These are phyloP conservation scores for Tamandua tetradactyla DNA, from an alignment of 2,797 vertebrate genomes.

Conservation along the genomic window DNA sequence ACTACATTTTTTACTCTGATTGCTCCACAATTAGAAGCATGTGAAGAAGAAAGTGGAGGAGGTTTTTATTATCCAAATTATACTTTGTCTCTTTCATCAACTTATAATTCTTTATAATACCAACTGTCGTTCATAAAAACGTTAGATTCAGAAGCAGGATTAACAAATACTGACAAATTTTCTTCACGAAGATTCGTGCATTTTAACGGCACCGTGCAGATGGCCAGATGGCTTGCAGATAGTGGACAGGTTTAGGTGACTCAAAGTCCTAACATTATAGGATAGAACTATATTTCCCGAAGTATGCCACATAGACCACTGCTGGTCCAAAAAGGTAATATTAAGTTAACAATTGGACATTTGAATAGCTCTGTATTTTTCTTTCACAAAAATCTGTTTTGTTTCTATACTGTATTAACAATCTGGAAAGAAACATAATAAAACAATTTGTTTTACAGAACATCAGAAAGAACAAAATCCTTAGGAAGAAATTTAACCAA, in stretches of 20 bases:
- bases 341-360: neutral
- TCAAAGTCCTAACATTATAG: neutral
- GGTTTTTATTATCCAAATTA: slow-evolving; percentile 29
- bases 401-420: no score
- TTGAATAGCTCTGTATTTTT: neutral
- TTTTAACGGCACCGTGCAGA: neutral
- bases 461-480: no score
- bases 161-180: neutral
- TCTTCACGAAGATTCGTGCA: neutral
- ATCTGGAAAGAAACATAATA: no score
- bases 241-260: neutral
- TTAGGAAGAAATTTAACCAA: no score
- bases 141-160: slow-evolving; percentile 11
- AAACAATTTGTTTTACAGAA: no score
- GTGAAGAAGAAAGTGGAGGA: neutral
- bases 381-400: no score
- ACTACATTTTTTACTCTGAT: neutral
- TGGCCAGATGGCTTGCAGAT: neutral
- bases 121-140: slow-evolving; percentile 6
- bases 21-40: neutral
- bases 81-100: neutral
- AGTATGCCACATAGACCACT: neutral
- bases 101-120: neutral
- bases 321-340: neutral
- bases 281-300: neutral